Conservation (phyloP, 2,113 vertebrate genomes). For the Nestor notabilis region DNA sequence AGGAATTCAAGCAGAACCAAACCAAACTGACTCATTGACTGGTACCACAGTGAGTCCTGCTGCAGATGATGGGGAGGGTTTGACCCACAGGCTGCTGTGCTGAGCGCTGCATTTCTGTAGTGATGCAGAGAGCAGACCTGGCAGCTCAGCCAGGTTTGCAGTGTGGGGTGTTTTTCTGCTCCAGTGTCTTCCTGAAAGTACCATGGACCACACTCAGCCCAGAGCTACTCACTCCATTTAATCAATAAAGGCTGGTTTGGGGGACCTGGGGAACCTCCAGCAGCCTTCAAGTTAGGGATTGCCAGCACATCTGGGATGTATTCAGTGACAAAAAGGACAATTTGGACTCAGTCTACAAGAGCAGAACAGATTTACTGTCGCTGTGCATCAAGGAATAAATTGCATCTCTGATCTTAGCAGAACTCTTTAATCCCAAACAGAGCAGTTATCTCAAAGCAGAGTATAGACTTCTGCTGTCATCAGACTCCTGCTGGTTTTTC, state of each 20-base stretch:
- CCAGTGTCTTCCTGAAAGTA: background rate
- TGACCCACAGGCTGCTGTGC: background rate
- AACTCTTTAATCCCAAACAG: background rate
- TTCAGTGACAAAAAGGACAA: background rate
- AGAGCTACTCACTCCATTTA: background rate
- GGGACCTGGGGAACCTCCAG: background rate
- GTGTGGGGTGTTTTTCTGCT: background rate
- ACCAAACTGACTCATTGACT: background rate
- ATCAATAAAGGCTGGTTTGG: background rate
- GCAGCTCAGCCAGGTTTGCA: background rate
- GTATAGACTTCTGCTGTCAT: background rate
- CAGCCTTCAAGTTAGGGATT: background rate
- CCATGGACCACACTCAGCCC: background rate
- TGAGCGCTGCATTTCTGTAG: background rate
- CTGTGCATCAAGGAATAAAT: background rate
- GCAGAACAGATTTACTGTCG: background rate
- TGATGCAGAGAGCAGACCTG: background rate
- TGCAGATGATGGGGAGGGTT: background rate
- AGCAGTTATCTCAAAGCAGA: background rate
- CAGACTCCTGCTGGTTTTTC: background rate
- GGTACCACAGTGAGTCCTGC: rapidly evolving
- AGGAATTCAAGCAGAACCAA: background rate
- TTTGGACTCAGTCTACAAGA: background rate
- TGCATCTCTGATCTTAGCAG: background rate
- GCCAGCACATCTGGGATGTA: background rate